These are phyloP conservation scores for Coluber constrictor DNA, from an alignment of 2,797 vertebrate genomes.

Conservation along the genomic window DNA sequence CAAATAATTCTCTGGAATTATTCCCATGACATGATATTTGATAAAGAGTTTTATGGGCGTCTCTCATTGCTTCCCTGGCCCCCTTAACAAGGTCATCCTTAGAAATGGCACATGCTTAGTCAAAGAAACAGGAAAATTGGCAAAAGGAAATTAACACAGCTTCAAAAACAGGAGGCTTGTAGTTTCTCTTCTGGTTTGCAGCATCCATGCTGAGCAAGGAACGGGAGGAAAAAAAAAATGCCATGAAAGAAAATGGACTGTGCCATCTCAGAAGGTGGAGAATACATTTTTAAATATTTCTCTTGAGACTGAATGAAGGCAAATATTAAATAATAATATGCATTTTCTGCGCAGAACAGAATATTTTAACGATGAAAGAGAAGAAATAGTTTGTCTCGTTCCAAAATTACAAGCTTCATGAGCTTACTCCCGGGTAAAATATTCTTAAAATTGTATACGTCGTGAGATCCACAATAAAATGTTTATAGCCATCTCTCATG, in stretches of 20 bases:
- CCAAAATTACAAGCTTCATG: not conserved
- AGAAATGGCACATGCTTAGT: not conserved
- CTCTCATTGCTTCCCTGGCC: accelerated
- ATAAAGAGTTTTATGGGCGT: not conserved
- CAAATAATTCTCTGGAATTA: conserved; percentile 36
- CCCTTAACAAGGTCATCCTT: not conserved
- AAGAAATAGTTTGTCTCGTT: not conserved
- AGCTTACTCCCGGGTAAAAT: not conserved
- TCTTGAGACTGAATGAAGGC: not conserved
- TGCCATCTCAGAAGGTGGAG: not conserved
- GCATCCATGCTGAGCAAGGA: not conserved
- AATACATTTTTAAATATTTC: not conserved
- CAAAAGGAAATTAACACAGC: not conserved
- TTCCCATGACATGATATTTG: not conserved
- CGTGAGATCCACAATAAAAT: not conserved
- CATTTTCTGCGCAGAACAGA: not conserved
- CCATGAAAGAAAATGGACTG: not conserved
- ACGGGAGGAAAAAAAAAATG: no score
- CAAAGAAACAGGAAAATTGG: conserved; percentile 22
- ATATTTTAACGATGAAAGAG: not conserved
- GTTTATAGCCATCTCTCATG: not conserved
- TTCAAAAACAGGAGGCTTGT: not conserved
- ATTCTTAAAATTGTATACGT: not conserved
- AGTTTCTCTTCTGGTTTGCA: not conserved
- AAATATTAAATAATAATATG: not conserved